Base-by-base conservation (phyloP, 2,113 vertebrate species). In the Gymnobelideus leadbeateri region DNA sequence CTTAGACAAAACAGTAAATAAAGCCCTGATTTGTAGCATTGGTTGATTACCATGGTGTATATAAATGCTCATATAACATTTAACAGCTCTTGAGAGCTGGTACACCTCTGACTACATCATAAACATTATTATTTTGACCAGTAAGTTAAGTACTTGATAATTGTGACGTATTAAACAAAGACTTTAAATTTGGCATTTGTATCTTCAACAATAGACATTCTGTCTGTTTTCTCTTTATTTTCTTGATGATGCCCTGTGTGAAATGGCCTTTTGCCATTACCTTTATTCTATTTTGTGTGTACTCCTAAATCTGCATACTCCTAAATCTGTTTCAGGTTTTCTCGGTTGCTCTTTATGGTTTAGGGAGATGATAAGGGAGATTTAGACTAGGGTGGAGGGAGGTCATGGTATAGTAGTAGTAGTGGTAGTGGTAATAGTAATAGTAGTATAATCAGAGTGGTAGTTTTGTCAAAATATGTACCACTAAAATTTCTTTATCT, bases 401-500 rank as follows among this genome's bases (percentile, higher is more conserved):
- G 31, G 61, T 68, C 4, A n/a, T 16, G 4, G 16, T 6, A 14
- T 31, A 37, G 61, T 68, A 37, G 37, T 68, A 1, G 26, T 57
- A 28, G 26, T 57, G 8, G 55, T 57, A 2, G 25, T 57, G 10
- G 55, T 26, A 9, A 1, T 68, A 68, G 25, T 68, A 4, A 31
- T 68, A 68, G 61, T n/a, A 37, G 11, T 68, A 68, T n/a, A 16
- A 68, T n/a, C 12, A 68, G 61, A 37, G 43, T 11, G 37, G 19
- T 92, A 43, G 37, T 54, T 96, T 94, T 55, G 46, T 89, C 31
- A 91, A 46, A 49, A 12, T 96, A 28, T 51, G 50, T 96, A 61
- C 51, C 68, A 91, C 90, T 95, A 51, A 52, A 11, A 43, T 89
- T 57, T 93, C n/a, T 91, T 93, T 89, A 3, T 94, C 26, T 89